Evolutionary conservation across 2,888 invertebrate genomes (phyloP), one percentile per base, ranked within the genome.

Genomic region (Brassicogethes aeneus): DNA sequence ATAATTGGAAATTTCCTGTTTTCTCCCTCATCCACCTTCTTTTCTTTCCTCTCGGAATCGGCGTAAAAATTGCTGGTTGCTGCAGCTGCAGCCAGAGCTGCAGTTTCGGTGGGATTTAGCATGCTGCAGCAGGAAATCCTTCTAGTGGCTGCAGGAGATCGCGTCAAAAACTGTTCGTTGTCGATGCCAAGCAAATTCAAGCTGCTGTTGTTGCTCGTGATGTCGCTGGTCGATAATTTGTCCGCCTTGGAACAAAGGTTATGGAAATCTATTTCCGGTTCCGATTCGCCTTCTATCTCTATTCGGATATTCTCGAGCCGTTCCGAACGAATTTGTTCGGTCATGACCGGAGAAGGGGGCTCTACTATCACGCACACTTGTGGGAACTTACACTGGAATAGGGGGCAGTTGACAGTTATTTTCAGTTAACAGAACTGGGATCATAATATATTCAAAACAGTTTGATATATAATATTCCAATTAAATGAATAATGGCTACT

Each of bases 111-210:
- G 2, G 81, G 79, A 62, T 86, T 91, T 58, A 91, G 78, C 50
- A 90, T 80, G 58, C 90, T 91, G 44, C 92, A 91, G 64, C 90
- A 90, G 49, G 92, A 92, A 61, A 94, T 92, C 52, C 93, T 73
- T 47, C 93, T 76, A 3, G 90, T 88, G 7, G 91, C 89, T 40
- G 89, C 85, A 2, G 88, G 86, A 1, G 88, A 87, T 57, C 81
- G 81, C 50, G 80, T 84, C 15, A 83, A 66, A 53, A 80, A 80
- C 50, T 74, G 72, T 52, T 82, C 80, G 35, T 76, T 73, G 57
- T 80, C 80, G 37, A 80, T 74, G 36, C 69, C 70, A 35, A 81
- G 60, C 7, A 77, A 66, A 53, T 80, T 79, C 7, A 80, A 79
- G 58, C 76, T 80, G 53, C 72, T 66, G 48, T 65, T 63, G 47